A percentile compares a stretch with the other conserved stretches of the same genome.
These are phyloP conservation scores for Falco peregrinus DNA, from an alignment of 2,797 vertebrate species.

Conservation along the genomic window DNA sequence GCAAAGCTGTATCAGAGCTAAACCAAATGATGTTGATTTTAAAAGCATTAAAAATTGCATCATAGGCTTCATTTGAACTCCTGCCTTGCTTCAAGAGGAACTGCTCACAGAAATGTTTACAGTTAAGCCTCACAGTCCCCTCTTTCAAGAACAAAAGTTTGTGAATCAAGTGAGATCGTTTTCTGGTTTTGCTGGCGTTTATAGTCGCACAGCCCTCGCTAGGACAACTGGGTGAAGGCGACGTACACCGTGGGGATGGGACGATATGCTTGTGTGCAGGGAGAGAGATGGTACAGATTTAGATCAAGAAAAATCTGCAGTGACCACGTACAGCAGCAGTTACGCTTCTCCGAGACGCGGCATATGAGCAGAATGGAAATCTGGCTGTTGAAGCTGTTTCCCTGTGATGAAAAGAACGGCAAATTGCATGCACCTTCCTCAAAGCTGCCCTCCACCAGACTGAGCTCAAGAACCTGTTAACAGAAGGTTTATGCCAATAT, in stretches of 20 bases:
- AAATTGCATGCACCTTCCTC: neutral
- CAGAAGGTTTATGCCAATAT: neutral
- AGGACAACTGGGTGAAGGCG: neutral
- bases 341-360: fast-evolving
- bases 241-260: neutral
- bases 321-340: neutral
- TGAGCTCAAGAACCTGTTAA: neutral
- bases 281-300: neutral
- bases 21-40: slow-evolving; percentile 2
- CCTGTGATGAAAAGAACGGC: neutral
- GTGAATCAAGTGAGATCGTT: neutral
- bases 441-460: neutral
- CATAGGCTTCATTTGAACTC: slow-evolving; percentile 19
- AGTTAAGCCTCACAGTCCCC: neutral
- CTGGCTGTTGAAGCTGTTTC: neutral
- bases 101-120: neutral
- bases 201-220: neutral
- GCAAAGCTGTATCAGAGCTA: neutral
- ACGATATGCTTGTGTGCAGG: neutral
- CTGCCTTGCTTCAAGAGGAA: neutral
- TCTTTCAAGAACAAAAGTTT: slow-evolving; percentile 29
- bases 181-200: fast-evolving
- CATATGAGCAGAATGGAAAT: neutral
- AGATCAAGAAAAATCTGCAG: neutral
- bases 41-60: neutral